These are phyloP conservation scores for Polydrusus pterygomalis DNA, from an alignment of 2,888 invertebrate species.

Conservation along the genomic window DNA sequence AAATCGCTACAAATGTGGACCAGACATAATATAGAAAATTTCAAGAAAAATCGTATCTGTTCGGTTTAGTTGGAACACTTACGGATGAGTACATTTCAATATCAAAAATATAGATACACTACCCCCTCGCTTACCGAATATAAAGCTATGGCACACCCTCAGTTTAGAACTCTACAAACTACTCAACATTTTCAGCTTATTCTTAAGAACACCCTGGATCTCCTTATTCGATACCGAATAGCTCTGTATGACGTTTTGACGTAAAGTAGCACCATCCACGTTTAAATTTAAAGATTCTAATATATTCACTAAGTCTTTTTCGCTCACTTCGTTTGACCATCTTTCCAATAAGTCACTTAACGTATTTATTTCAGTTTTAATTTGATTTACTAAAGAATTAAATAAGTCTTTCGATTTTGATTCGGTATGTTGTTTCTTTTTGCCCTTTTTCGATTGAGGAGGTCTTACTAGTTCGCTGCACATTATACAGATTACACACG, in stretches of 20 bases:
- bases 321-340: conserved; percentile 70
- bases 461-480: conserved; percentile 75
- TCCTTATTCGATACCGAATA: conserved; percentile 74
- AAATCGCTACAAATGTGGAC: no score
- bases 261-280: conserved; percentile 72
- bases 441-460: conserved; percentile 75
- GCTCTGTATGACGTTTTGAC: conserved; percentile 73
- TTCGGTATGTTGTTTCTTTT: conserved; percentile 75
- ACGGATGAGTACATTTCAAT: neutral
- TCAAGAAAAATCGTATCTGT: neutral
- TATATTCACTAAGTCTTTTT: conserved; percentile 69
- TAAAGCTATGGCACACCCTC: conserved; percentile 39
- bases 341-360: conserved; percentile 72
- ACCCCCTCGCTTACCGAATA: conserved; percentile 11
- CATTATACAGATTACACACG: conserved; percentile 75
- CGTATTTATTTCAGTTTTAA: conserved; percentile 67
- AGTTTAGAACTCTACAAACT: conserved; percentile 34
- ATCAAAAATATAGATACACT: conserved; percentile 10
- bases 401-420: conserved; percentile 73
- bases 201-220: conserved; percentile 74
- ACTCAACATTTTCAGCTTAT: conserved; percentile 74
- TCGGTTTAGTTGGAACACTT: neutral
- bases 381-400: conserved; percentile 57
- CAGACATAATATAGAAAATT: no score
- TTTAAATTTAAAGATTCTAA: conserved; percentile 70